Percentiles rank a stretch among this genome's conserved stretches.
Evolutionary conservation across 2,888 invertebrate species (phyloP).

Genomic region (Hirtodrosophila cameraria): DNA sequence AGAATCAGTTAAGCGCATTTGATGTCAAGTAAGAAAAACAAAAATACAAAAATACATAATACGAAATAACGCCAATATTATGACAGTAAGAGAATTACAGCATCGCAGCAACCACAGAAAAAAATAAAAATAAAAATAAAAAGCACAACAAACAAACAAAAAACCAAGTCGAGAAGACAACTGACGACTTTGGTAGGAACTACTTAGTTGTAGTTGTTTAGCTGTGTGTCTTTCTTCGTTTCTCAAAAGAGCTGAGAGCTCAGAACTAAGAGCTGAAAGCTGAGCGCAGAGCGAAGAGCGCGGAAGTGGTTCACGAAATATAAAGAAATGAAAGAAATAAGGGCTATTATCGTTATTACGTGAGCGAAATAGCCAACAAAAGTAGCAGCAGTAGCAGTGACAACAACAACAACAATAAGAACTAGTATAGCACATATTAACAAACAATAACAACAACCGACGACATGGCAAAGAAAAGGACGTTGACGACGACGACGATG

Average conservation of each 20-base stretch:
- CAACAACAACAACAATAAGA: conserved; percentile 16
- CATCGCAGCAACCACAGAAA: conserved; percentile 14
- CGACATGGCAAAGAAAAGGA: conserved; percentile 16
- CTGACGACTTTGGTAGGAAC: conserved; percentile 27
- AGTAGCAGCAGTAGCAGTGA: conserved; percentile 19
- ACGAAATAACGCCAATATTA: conserved; percentile 40
- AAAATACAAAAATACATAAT: conserved; percentile 12
- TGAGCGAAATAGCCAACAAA: conserved; percentile 62
- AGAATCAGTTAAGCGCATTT: conserved; percentile 58
- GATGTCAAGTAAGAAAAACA: conserved; percentile 33
- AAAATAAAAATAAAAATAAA: too few relatives aligned
- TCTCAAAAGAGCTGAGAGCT: too few relatives aligned
- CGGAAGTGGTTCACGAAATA: conserved; percentile 32
- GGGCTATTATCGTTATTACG: conserved; percentile 67
- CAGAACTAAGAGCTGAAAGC: not conserved
- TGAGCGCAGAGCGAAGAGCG: not conserved
- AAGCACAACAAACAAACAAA: not conserved
- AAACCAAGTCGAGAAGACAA: conserved; percentile 25
- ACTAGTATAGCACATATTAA: conserved; percentile 53
- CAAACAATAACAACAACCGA: conserved; percentile 59
- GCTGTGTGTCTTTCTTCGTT: conserved; percentile 14
- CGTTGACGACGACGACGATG: conserved; percentile 16
- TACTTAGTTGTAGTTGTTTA: too few relatives aligned
- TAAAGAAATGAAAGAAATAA: conserved; percentile 60
- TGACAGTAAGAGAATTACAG: conserved; percentile 47